Conservation (phyloP, 2,888 invertebrate species). For the Microplitis manilae region DNA sequence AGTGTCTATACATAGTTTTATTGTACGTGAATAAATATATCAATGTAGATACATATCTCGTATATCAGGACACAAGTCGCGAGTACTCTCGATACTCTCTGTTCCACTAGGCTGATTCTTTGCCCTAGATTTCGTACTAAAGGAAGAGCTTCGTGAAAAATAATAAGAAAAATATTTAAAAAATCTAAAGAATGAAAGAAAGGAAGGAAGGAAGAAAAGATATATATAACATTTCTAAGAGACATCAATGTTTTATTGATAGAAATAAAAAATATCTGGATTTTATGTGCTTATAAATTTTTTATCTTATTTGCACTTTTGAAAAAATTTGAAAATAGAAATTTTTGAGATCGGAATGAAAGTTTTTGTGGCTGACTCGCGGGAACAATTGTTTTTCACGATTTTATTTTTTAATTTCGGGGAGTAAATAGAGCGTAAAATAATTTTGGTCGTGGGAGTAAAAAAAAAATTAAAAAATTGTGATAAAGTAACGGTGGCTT, state of each 20-base stretch:
- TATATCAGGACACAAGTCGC: background rate
- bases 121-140: slow-evolving; percentile 24
- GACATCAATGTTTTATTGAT: background rate
- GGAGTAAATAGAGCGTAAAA: background rate
- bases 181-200: background rate
- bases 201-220: background rate
- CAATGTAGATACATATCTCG: slow-evolving; percentile 17
- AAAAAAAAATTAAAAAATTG: background rate
- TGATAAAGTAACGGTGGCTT: background rate
- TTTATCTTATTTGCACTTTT: too few species aligned
- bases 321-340: too few species aligned
- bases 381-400: too few species aligned
- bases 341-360: too few species aligned
- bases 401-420: background rate
- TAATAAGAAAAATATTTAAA: background rate
- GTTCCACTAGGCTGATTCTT: slow-evolving; percentile 23
- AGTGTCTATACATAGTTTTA: background rate
- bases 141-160: background rate
- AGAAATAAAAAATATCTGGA: background rate
- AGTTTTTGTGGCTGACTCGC: too few species aligned
- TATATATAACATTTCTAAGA: slow-evolving; percentile 1
- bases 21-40: slow-evolving; percentile 16
- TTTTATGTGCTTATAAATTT: background rate
- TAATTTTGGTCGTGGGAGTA: background rate
- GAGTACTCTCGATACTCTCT: slow-evolving; percentile 14